phyloP scores from a whole-genome alignment of 1,140 invertebrate species.

The Caligus rogercresseyi region DNA sequence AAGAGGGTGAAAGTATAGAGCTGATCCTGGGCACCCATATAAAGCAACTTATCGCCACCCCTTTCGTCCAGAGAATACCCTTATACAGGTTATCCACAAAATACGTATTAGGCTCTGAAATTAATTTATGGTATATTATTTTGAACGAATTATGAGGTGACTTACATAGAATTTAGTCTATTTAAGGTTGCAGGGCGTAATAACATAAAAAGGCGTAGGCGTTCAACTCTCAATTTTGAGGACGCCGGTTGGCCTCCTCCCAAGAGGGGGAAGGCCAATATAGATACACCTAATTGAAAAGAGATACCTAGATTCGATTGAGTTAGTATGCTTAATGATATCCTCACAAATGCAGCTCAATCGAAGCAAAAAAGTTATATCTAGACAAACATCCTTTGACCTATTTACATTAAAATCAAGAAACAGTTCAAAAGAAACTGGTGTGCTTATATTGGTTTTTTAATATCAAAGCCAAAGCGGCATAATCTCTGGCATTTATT shows the following conservation, averaged over 20 bases:
- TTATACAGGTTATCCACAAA: constrained; percentile 20
- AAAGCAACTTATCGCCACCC: constrained; percentile 15
- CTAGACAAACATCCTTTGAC: too few species aligned
- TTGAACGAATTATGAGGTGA: neutral
- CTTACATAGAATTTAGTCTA: neutral
- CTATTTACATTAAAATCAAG: neutral
- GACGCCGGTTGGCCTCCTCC: too few species aligned
- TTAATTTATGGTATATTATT: neutral
- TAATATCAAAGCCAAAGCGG: too few species aligned
- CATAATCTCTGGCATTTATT: neutral
- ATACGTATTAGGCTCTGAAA: constrained; percentile 12
- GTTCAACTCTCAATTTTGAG: too few species aligned
- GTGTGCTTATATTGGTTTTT: too few species aligned
- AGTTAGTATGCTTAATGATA: too few species aligned
- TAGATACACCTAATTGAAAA: neutral
- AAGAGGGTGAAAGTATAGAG: constrained; percentile 21
- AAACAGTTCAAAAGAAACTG: neutral
- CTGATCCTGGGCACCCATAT: constrained; percentile 21
- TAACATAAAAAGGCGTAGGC: too few species aligned
- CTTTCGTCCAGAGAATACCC: constrained; percentile 19
- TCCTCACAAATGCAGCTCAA: too few species aligned
- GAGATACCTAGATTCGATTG: neutral
- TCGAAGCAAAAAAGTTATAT: too few species aligned
- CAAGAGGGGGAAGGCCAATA: neutral
- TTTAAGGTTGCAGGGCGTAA: too few species aligned